Conservation (phyloP, 2,113 vertebrate species). For the Seriola dumerili region DNA sequence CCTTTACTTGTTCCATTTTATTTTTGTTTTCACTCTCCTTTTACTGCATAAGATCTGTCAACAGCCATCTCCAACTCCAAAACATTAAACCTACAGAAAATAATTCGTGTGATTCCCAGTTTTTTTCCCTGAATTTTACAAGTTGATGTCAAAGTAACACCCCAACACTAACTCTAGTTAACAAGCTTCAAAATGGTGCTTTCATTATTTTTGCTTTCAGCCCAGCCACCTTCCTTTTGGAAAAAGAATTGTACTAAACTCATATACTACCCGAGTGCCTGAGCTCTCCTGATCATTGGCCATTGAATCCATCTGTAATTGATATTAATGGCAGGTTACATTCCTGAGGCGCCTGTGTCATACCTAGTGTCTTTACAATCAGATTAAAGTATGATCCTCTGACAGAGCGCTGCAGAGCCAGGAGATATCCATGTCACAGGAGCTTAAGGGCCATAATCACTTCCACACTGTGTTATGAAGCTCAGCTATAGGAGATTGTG, state of each 20-base stretch:
- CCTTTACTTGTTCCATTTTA: constrained; percentile 67
- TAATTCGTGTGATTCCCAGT: background rate
- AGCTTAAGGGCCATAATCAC: constrained; percentile 84
- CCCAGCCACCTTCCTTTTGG: constrained; percentile 12
- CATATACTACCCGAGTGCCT: constrained; percentile 36
- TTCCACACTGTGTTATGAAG: constrained; percentile 79
- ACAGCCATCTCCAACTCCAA: constrained; percentile 32
- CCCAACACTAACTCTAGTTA: background rate
- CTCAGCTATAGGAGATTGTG: constrained; percentile 69
- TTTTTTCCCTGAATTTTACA: constrained; percentile 25
- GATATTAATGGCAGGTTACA: constrained; percentile 83
- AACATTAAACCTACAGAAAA: constrained; percentile 38
- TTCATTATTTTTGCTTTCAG: constrained; percentile 39
- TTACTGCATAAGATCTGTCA: constrained; percentile 41
- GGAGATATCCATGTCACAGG: constrained; percentile 82
- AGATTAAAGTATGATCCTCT: constrained; percentile 82
- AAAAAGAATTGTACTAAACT: constrained; percentile 23
- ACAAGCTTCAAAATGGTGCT: constrained; percentile 24
- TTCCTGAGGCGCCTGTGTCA: constrained; percentile 83
- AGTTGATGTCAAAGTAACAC: constrained; percentile 35
- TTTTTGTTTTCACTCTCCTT: constrained; percentile 42
- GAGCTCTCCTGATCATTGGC: constrained; percentile 61
- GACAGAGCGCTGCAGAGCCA: constrained; percentile 73
- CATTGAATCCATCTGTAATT: constrained; percentile 74
- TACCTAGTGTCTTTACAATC: constrained; percentile 82